phyloP scores from a whole-genome alignment of 1,140 invertebrate genomes.

The Augochlora pura region DNA sequence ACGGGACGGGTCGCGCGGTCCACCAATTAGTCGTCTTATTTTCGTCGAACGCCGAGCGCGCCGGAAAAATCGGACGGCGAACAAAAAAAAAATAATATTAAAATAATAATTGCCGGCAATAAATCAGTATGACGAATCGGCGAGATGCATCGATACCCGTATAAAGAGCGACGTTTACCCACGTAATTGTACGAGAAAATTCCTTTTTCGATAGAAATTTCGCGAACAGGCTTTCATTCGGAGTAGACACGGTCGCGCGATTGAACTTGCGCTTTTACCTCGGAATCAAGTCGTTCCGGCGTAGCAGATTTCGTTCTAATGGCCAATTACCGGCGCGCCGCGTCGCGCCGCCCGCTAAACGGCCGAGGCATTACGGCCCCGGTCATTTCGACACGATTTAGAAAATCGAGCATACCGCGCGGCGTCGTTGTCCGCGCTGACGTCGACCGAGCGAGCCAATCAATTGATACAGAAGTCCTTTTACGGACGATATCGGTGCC shows the following conservation, averaged over 20 bases:
- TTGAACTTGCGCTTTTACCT: constrained; percentile 12
- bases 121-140: too few relatives aligned
- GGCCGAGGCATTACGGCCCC: neutral
- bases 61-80: neutral
- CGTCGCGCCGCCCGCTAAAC: neutral
- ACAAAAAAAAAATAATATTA: neutral
- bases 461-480: constrained; percentile 18
- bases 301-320: constrained; percentile 38
- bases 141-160: too few relatives aligned
- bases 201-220: neutral
- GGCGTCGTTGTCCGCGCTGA: neutral
- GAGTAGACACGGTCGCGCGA: neutral
- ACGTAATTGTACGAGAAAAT: too few relatives aligned
- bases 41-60: neutral
- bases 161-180: too few relatives aligned
- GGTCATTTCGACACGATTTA: constrained; percentile 22
- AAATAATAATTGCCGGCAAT: too few relatives aligned
- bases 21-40: constrained; percentile 20
- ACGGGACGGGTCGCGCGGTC: constrained; percentile 2
- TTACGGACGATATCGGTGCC: neutral
- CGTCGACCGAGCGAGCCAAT: constrained; percentile 5
- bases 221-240: neutral
- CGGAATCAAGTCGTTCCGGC: constrained; percentile 16
- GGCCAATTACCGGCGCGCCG: constrained; percentile 22
- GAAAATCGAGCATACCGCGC: constrained; percentile 12